Percentiles rank a stretch among this genome's conserved stretches.
Conservation (phyloP, 2,113 vertebrate species). For the Lophochroa leadbeateri region DNA sequence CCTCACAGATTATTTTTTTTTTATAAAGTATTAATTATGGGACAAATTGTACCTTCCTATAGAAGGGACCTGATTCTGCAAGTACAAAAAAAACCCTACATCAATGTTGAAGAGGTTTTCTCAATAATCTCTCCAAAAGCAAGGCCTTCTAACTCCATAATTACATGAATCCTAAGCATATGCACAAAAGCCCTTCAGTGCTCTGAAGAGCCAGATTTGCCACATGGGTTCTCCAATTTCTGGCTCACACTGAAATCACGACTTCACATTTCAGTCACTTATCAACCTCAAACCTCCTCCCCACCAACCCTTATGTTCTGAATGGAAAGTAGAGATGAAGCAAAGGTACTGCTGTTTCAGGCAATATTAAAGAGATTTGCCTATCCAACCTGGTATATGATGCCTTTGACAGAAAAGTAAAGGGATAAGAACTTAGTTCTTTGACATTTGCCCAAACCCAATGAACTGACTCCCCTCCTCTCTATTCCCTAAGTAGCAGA, state of each 20-base stretch:
- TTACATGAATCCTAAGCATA: neutral
- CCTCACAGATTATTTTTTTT: neutral
- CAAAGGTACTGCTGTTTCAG: constrained; percentile 13
- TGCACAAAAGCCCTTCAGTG: neutral
- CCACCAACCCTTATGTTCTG: neutral
- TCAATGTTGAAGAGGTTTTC: neutral
- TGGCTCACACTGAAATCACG: neutral
- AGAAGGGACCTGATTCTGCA: neutral
- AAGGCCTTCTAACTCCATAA: neutral
- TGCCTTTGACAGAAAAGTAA: neutral
- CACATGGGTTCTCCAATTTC: neutral
- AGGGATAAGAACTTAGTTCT: neutral
- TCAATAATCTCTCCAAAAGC: neutral
- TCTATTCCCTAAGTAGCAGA: neutral
- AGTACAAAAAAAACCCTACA: neutral
- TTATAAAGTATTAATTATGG: neutral
- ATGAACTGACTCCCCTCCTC: neutral
- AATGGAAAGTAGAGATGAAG: neutral
- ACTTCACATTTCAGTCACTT: neutral
- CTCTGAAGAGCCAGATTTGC: neutral
- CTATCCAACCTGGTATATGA: neutral
- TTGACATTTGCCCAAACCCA: neutral
- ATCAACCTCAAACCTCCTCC: neutral
- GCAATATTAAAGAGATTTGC: constrained; percentile 3
- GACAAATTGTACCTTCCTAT: neutral